Conservation (phyloP, 2,113 vertebrate genomes). For the Clarias macrocephalus region DNA sequence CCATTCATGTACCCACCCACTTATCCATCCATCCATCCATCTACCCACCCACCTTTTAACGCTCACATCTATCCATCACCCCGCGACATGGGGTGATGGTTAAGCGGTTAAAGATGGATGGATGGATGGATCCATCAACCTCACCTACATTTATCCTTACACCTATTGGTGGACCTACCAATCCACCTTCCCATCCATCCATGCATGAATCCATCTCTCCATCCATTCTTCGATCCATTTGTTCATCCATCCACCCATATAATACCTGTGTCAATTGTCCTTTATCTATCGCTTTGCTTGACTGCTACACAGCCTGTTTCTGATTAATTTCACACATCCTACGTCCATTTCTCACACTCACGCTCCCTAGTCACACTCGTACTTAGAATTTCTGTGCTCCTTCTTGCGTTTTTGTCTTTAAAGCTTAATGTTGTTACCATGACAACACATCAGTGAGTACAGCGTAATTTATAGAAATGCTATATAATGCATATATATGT, state of each 20-base stretch:
- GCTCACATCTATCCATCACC: too few species aligned
- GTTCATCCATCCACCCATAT: too few species aligned
- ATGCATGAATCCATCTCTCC: background rate
- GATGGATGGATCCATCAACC: background rate
- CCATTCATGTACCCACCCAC: too few species aligned
- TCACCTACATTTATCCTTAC: background rate
- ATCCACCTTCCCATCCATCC: background rate
- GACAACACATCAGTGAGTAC: background rate
- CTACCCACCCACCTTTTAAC: too few species aligned
- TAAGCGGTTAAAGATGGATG: too few species aligned
- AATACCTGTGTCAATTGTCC: background rate
- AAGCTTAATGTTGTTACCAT: background rate
- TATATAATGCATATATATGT: background rate
- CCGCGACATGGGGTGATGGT: too few species aligned
- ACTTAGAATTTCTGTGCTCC: background rate
- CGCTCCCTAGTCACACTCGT: background rate
- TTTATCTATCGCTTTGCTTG: too few species aligned
- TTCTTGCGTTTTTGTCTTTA: background rate
- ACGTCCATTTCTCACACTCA: background rate
- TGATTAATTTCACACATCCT: conserved; percentile 24
- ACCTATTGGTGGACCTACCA: too few species aligned
- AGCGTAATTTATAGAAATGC: background rate
- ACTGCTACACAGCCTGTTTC: background rate
- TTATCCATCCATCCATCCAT: too few species aligned
- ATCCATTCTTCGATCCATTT: background rate